These are phyloP conservation scores for Cheilosia soror DNA, from an alignment of 2,888 invertebrate genomes.

Conservation along the genomic window DNA sequence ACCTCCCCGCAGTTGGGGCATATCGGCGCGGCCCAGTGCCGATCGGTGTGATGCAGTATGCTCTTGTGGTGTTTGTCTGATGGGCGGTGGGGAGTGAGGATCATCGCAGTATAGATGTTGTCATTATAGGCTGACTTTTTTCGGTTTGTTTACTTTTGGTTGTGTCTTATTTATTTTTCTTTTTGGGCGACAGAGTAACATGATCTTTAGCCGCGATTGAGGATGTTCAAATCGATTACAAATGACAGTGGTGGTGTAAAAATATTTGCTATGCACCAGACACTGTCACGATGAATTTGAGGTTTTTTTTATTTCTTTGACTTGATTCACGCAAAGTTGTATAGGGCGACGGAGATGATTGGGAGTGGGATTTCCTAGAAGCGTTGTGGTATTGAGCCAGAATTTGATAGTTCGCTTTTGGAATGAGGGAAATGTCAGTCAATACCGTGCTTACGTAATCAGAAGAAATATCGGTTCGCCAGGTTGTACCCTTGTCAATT, in stretches of 20 bases:
- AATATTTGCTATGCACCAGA: conserved; percentile 66
- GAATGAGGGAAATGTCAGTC: no score
- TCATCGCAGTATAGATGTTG: conserved; percentile 41
- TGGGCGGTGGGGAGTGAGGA: neutral
- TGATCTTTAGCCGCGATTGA: conserved; percentile 68
- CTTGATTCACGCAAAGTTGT: no score
- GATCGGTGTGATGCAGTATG: conserved; percentile 16
- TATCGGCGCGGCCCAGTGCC: conserved; percentile 6
- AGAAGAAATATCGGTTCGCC: no score
- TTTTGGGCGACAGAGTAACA: conserved; percentile 50
- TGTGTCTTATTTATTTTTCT: conserved; percentile 15
- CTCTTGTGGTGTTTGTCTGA: conserved; percentile 29
- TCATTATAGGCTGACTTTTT: conserved; percentile 62
- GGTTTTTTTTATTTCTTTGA: neutral
- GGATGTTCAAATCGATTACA: conserved; percentile 75
- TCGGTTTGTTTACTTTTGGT: conserved; percentile 52
- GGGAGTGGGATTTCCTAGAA: no score
- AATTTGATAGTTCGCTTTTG: no score
- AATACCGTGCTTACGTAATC: no score
- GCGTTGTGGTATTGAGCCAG: no score
- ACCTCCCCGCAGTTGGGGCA: conserved; percentile 77
- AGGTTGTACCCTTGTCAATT: no score
- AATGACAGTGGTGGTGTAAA: conserved; percentile 74
- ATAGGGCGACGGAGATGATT: no score
- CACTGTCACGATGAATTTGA: conserved; percentile 50